Evolutionary conservation across 37 sponge, comb jelly and placozoan species (phyloP), one percentile per base, ranked within the genome.

Genomic region (Petrosia ficiformis): DNA sequence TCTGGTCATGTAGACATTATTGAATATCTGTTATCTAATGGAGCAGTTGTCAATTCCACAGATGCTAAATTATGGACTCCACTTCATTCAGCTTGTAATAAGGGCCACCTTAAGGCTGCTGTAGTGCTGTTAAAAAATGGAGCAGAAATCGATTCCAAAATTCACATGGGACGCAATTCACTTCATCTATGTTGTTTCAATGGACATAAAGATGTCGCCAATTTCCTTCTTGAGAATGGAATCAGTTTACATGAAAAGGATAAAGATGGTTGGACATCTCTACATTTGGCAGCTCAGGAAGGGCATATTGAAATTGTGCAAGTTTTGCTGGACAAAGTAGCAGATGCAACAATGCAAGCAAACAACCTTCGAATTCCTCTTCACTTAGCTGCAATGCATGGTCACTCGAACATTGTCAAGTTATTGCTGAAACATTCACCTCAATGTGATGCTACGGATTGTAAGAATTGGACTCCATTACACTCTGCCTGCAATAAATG

Each of bases 81-180:
- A 2, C 39, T 77, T 28, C 92, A 91, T 59, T 76, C 82, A 34
- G 92, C 92, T 32, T 86, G 87, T 65, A 79, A 83, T 68, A 81
- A 82, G 42, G 86, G 86, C 37, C 84, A 84, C 68, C 72, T 83
- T 29, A 79, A 76, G 57, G 79, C 81, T 19, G 90, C 81, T 59
- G 75, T 75, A 74, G 8, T 67, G 3, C 72, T 90, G 35, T 39
- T 85, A 0, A n/a, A 33, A 39, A 68, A 80, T 6, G 79, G 79
- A 39, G 86, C 86, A 35, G 79, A 85, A 28, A 77, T 85, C 72
- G 74, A 90, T 54, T 67, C 84, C 56, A 65, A 81, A 35, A 90
- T 90, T 36, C 83, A 80, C 26, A 90, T 90, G 86, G 91, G 91
- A 24, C 77, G 91, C 29, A 90, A 90, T 52, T 71, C 89, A n/a